Conservation (phyloP, 1,140 invertebrate genomes). For the Drosophila saltans region DNA sequence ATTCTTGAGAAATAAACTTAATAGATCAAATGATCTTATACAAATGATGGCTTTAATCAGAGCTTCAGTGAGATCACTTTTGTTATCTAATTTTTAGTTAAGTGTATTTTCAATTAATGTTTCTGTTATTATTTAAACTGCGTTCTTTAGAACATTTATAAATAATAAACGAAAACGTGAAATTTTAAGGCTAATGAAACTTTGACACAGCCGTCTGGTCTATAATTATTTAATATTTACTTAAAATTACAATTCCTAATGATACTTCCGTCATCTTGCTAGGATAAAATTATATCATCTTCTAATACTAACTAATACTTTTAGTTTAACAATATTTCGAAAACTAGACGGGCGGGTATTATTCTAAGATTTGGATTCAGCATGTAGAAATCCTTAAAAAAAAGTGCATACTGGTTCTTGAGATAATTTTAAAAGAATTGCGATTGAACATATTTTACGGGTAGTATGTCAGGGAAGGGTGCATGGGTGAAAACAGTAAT, state of each 20-base stretch:
- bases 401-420: background rate
- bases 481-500: background rate
- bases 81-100: background rate
- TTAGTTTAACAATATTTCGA: constrained; percentile 13
- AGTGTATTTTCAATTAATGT: background rate
- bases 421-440: background rate
- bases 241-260: constrained; percentile 4
- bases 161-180: background rate
- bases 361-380: background rate
- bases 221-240: constrained; percentile 2
- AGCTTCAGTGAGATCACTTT: background rate
- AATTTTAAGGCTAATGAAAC: constrained; percentile 2
- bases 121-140: background rate
- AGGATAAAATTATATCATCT: background rate
- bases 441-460: background rate
- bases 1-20: background rate
- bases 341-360: background rate
- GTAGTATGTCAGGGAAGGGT: background rate
- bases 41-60: background rate
- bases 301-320: background rate
- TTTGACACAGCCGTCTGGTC: constrained; percentile 1
- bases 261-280: background rate
- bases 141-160: background rate
- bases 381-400: background rate
- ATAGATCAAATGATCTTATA: background rate